Evolutionary conservation across 2,113 vertebrate species (phyloP).

Genomic region (Callocephalon fimbriatum): DNA sequence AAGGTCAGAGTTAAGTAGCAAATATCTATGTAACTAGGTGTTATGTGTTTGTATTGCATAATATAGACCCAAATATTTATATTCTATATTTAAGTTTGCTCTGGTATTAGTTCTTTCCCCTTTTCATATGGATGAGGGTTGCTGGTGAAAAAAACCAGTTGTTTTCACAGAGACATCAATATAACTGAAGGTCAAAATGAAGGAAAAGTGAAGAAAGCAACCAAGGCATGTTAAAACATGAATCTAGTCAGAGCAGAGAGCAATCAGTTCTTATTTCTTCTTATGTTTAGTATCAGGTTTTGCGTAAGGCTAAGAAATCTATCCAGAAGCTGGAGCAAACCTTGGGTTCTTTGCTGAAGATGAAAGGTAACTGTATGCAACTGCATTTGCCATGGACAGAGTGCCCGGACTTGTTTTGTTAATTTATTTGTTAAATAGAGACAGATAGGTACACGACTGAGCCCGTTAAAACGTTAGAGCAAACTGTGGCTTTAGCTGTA

Average conservation of each 20-base stretch:
- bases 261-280: conserved; percentile 47
- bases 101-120: background rate
- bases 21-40: background rate
- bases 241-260: background rate
- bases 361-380: conserved; percentile 79
- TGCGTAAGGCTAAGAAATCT: conserved; percentile 79
- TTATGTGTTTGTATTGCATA: background rate
- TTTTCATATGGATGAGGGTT: background rate
- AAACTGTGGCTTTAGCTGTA: background rate
- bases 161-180: background rate
- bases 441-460: background rate
- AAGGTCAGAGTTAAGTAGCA: background rate
- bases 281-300: conserved; percentile 83
- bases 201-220: background rate
- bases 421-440: background rate
- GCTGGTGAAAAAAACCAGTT: background rate
- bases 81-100: background rate
- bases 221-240: background rate
- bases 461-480: background rate
- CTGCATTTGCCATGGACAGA: background rate
- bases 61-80: background rate
- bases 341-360: conserved; percentile 79
- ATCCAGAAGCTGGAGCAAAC: conserved; percentile 81
- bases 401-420: background rate
- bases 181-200: background rate